Evolutionary conservation across 2,888 invertebrate genomes (phyloP), one percentile per base, ranked within the genome.

Genomic region (Orchesella flavescens): DNA sequence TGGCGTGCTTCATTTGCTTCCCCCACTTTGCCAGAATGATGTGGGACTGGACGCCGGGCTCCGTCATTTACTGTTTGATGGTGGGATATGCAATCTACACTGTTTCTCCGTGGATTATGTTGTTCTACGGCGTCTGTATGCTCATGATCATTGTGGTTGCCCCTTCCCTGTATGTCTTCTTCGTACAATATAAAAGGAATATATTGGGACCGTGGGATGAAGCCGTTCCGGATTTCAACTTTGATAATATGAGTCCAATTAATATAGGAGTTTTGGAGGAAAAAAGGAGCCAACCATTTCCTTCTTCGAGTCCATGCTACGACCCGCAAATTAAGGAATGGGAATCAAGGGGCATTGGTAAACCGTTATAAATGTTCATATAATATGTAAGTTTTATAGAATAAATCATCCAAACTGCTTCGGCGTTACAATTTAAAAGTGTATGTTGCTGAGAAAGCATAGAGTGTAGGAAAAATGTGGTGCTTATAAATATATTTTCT

Each of bases 191-290:
- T 89, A 97, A 96, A 89, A 94, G 95, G 89, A 98, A 97, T 90
- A 98, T 97, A 85, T 95, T 98, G 90, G 98, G 98, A 0, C 98
- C 98, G 0, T 99, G 98, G 98, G 98, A 98, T 90, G 98, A 99
- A 90, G 98, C 98, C 12, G 77, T 46, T 13, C 83, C 83, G 2
- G 83, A 83, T 49, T 53, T 83, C 17, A 77, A 46, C 55, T 17
- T 83, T 10, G 46, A 83, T 19, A n/a, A n/a, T n/a, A n/a, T n/a
- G n/a, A n/a, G n/a, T n/a, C n/a, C n/a, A n/a, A n/a, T n/a, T n/a
- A n/a, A n/a, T n/a, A n/a, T n/a, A n/a, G n/a, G n/a, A n/a, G n/a
- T n/a, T n/a, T n/a, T n/a, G n/a, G 59, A 61, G 76, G 76, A 83
- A 5, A 77, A 83, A 72, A 71, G 57, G 57, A 80, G 55, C 1